Evolutionary conservation across 1,140 invertebrate genomes (phyloP), one percentile per base, ranked within the genome.

Genomic region (Thalassaphorura encarpata): DNA sequence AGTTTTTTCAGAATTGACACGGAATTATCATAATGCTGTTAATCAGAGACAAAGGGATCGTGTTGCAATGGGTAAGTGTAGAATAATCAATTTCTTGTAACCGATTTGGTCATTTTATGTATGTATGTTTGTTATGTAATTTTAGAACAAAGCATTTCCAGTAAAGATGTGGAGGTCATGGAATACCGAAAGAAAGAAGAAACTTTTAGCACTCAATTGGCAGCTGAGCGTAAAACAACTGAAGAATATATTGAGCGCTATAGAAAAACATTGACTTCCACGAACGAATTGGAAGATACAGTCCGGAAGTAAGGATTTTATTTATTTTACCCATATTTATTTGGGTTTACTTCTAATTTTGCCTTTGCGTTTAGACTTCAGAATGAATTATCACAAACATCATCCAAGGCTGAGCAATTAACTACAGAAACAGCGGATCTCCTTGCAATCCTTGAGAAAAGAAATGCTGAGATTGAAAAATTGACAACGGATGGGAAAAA

Each of bases 401-500:
- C 50, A 21, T 13, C 41, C 0, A 54, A 56, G 29, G 16, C 19
- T 48, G 52, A 46, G 4, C 47, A 49, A 26, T 19, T 50, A 11
- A 13, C 39, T 13, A 19, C 27, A 23, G 84, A 88, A 68, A 77
- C 82, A 40, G 83, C 86, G 71, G 77, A 79, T 33, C 69, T 86
- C 16, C 74, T 80, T 23, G 76, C 78, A 56, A 80, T 85, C 65
- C 69, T 86, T 27, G 78, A 87, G 66, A 71, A 83, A 8, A 74
- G 82, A 45, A 79, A 83, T 66, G 68, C 73, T 4, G 84, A 88
- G 73, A 68, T 87, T 19, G 81, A 85, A 66, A 73, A 81, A 42
- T 67, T 85, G 41, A 78, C 78, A 48, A 71, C 75, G 6, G 83
- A 83, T 68, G 65, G 84, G 55, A 68, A 72, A n/a, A 75, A 77